Conservation (phyloP, 2,797 vertebrate genomes). For the Melanitta fusca region DNA sequence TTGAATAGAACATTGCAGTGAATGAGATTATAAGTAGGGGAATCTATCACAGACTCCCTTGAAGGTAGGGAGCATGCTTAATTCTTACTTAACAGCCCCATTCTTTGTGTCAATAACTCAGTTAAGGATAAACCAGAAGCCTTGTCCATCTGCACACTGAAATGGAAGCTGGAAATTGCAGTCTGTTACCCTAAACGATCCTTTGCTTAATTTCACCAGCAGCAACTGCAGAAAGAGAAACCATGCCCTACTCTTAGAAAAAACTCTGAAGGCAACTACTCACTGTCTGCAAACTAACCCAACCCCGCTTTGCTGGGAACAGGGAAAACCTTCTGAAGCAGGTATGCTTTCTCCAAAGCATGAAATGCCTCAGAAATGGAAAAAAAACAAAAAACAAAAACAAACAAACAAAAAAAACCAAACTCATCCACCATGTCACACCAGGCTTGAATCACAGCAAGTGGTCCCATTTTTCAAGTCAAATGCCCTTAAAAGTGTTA, state of each 20-base stretch:
- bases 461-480: background rate
- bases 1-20: constrained; percentile 28
- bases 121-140: constrained; percentile 7
- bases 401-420: no score
- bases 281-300: background rate
- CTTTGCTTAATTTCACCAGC: background rate
- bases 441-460: background rate
- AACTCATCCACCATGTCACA: background rate
- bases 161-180: background rate
- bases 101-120: constrained; percentile 36
- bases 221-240: background rate
- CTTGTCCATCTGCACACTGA: background rate
- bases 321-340: background rate
- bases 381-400: background rate
- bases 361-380: background rate
- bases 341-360: background rate
- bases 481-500: background rate
- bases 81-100: constrained; percentile 49
- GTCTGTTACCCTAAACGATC: background rate
- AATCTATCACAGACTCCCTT: constrained; percentile 41
- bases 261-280: background rate
- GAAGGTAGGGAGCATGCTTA: constrained; percentile 21
- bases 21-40: constrained; percentile 31
- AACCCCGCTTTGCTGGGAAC: background rate
- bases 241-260: background rate